Percentiles rank a stretch among this genome's conserved stretches.
Evolutionary conservation across 2,888 invertebrate species (phyloP).

Genomic region (Microctonus aethiopoides): DNA sequence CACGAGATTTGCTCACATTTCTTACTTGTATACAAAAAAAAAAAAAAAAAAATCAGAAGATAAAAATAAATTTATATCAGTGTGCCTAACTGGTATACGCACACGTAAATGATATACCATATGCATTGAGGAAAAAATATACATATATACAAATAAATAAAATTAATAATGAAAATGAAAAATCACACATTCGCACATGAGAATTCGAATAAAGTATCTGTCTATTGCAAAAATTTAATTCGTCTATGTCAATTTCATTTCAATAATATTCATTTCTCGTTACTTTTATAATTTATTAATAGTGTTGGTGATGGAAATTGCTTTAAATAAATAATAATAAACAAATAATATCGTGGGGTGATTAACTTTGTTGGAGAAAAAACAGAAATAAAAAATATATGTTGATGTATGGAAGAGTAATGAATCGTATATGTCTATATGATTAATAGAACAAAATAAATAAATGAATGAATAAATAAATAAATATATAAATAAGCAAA

Average conservation of each 20-base stretch:
- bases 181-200: conserved; percentile 45
- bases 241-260: conserved; percentile 20
- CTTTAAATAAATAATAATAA: neutral
- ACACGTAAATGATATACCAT: conserved; percentile 31
- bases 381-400: neutral
- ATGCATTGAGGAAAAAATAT: conserved; percentile 33
- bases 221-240: conserved; percentile 54
- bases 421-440: neutral
- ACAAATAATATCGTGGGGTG: neutral
- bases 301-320: neutral
- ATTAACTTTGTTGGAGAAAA: neutral
- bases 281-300: neutral
- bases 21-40: conserved; percentile 31
- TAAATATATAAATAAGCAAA: neutral
- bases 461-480: too few relatives aligned
- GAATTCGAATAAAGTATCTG: conserved; percentile 61
- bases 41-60: conserved; percentile 21
- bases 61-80: conserved; percentile 28
- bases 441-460: conserved; percentile 2
- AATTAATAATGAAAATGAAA: conserved; percentile 24
- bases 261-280: neutral
- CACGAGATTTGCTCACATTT: conserved; percentile 34
- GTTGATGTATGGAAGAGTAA: neutral
- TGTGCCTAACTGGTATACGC: conserved; percentile 42
- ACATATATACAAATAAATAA: conserved; percentile 15